phyloP scores from a whole-genome alignment of 2,797 vertebrate species.

The Chelidonichthys spinosus region DNA sequence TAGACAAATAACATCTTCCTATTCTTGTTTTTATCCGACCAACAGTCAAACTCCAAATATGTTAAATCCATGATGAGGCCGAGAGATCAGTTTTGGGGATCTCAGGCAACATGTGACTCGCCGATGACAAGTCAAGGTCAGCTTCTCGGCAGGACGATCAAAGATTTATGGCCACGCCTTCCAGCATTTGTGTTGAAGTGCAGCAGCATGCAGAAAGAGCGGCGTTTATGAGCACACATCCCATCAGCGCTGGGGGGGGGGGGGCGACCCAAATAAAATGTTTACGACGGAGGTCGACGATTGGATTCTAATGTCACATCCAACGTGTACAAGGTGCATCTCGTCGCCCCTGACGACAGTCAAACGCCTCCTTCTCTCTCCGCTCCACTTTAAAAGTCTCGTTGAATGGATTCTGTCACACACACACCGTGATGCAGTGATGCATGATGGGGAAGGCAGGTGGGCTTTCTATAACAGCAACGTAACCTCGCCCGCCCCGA shows the following conservation, averaged over 20 bases:
- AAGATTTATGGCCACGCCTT: constrained; percentile 66
- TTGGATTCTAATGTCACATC: constrained; percentile 78
- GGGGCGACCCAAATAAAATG: constrained; percentile 57
- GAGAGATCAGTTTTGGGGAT: constrained; percentile 47
- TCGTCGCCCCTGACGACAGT: constrained; percentile 47
- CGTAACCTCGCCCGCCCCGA: constrained; percentile 38
- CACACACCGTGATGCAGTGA: constrained; percentile 12
- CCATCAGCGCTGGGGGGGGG: constrained; percentile 21
- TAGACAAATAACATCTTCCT: not conserved
- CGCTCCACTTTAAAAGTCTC: constrained; percentile 54
- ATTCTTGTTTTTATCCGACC: not conserved
- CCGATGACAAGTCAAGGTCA: constrained; percentile 64
- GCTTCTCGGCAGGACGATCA: constrained; percentile 52
- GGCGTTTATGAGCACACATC: constrained; percentile 68
- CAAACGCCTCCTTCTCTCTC: constrained; percentile 38
- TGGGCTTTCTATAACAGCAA: constrained; percentile 46
- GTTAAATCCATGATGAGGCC: constrained; percentile 3
- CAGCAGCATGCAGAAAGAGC: constrained; percentile 43
- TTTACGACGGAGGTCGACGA: constrained; percentile 70
- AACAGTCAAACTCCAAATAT: not conserved
- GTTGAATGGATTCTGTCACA: constrained; percentile 54
- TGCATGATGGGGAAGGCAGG: constrained; percentile 47
- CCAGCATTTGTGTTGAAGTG: constrained; percentile 54
- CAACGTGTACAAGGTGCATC: constrained; percentile 71
- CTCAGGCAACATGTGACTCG: constrained; percentile 50